These are phyloP conservation scores for Cryptoblepharus egeriae DNA, from an alignment of 2,797 vertebrate species.

Conservation along the genomic window DNA sequence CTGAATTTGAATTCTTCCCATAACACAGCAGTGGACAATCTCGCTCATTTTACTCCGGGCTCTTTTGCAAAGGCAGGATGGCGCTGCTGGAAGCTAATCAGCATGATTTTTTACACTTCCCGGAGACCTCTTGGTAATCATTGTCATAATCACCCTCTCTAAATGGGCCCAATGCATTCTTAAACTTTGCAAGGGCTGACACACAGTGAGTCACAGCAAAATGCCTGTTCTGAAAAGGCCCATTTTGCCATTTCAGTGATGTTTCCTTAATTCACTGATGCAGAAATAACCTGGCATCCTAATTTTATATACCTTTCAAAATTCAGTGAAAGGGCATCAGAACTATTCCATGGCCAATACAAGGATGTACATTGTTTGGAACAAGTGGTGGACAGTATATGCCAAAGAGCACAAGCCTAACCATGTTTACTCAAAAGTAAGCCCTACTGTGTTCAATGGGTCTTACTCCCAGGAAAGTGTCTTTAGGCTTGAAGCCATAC, in stretches of 20 bases:
- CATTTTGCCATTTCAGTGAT: constrained; percentile 25
- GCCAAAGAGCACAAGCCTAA: no score
- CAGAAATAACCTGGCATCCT: constrained; percentile 33
- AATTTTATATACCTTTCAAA: background rate
- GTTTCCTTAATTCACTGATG: constrained; percentile 3
- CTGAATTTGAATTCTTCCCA: constrained; percentile 66
- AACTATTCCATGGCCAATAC: background rate
- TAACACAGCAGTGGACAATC: constrained; percentile 61
- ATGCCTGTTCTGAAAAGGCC: constrained; percentile 17
- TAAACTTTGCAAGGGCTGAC: constrained; percentile 53
- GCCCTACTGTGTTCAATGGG: no score
- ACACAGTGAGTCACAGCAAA: constrained; percentile 23
- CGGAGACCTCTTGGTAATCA: constrained; percentile 67
- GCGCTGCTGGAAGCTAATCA: constrained; percentile 75
- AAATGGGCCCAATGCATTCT: constrained; percentile 34
- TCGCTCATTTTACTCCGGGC: constrained; percentile 60
- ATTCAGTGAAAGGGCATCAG: background rate
- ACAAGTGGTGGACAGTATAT: background rate
- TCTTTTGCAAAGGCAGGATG: constrained; percentile 66
- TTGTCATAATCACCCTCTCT: constrained; percentile 47
- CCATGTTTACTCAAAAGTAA: no score
- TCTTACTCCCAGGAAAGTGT: no score
- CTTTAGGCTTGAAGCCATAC: background rate
- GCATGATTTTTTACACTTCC: constrained; percentile 69
- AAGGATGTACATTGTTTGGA: no score